These are phyloP conservation scores for Autographa pulchrina DNA, from an alignment of 2,888 invertebrate genomes.

Conservation along the genomic window DNA sequence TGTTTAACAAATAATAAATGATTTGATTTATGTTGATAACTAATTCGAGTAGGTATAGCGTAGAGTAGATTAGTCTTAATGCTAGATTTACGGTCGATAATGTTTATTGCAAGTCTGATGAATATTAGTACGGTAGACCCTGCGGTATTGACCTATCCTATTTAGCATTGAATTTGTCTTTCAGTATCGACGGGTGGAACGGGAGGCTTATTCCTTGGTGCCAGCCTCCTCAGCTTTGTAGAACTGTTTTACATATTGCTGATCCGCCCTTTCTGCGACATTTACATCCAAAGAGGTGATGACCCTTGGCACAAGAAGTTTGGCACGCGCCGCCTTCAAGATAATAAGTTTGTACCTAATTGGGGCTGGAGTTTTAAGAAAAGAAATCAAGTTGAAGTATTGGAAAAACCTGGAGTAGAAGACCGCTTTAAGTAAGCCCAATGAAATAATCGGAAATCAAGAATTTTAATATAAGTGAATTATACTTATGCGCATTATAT, in stretches of 20 bases:
- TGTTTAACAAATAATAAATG: too few species aligned
- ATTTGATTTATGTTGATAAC: too few species aligned
- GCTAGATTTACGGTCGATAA: too few species aligned
- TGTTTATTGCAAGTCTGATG: too few species aligned
- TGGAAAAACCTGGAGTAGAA: conserved; percentile 29
- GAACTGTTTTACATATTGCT: conserved; percentile 90
- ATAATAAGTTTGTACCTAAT: conserved; percentile 76
- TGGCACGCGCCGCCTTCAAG: conserved; percentile 74
- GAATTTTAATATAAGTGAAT: background rate
- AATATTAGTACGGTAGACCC: too few species aligned
- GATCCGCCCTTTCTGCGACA: conserved; percentile 83
- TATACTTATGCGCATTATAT: background rate
- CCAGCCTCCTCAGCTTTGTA: conserved; percentile 91
- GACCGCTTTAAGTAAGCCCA: background rate
- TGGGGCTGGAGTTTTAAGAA: conserved; percentile 77
- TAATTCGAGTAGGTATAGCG: background rate
- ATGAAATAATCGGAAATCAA: background rate
- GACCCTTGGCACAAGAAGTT: conserved; percentile 83
- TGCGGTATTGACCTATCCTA: too few species aligned
- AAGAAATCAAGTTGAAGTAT: conserved; percentile 55
- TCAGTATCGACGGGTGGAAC: conserved; percentile 92
- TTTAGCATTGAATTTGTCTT: conserved; percentile 24
- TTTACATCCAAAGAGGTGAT: conserved; percentile 81
- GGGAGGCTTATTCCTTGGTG: conserved; percentile 91
- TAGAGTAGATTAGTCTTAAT: too few species aligned